These are phyloP conservation scores for Megaptera novaeangliae DNA, from an alignment of 2,113 vertebrate species.

Conservation along the genomic window DNA sequence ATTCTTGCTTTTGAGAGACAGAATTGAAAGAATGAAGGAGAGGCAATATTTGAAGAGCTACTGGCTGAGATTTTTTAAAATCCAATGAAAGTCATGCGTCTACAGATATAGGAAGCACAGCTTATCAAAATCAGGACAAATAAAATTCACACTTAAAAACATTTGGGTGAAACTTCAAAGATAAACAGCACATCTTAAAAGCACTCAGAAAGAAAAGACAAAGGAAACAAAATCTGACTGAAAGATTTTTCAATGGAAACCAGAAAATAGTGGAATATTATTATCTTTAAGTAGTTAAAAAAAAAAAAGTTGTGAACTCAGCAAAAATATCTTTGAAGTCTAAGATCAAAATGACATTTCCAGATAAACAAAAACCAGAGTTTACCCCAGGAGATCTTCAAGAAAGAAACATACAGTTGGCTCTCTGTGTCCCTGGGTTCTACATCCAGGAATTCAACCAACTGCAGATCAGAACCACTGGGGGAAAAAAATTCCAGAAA, in stretches of 20 bases:
- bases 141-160: background rate
- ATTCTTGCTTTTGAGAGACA: background rate
- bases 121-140: background rate
- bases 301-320: background rate
- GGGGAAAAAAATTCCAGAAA: background rate
- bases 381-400: background rate
- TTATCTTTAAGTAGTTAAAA: background rate
- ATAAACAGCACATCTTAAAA: constrained; percentile 4
- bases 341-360: background rate
- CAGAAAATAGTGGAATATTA: background rate
- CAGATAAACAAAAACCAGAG: background rate
- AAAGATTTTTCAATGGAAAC: background rate
- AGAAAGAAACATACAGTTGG: background rate
- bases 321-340: background rate
- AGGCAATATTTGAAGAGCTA: background rate
- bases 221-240: background rate
- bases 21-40: background rate
- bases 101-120: background rate
- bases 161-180: background rate
- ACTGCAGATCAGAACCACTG: background rate
- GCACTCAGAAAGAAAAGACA: background rate
- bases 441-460: background rate
- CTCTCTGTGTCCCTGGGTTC: background rate
- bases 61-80: background rate
- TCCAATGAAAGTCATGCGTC: background rate